Evolutionary conservation across 2,797 vertebrate species (phyloP), one percentile per base, ranked within the genome.

Genomic region (Acanthornis magna): DNA sequence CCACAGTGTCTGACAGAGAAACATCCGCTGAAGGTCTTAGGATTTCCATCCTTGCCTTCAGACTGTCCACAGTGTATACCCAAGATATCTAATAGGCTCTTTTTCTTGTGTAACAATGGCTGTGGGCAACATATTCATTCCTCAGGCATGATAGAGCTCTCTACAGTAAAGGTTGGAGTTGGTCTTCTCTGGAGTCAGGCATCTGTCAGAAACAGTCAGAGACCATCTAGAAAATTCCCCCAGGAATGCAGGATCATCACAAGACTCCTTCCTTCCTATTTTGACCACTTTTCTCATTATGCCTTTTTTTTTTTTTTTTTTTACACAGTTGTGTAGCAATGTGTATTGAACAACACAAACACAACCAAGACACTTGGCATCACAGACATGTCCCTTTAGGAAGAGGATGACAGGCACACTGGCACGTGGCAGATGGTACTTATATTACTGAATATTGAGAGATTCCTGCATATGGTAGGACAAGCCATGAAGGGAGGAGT

Each of bases 11-110:
- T 40, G 76, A 54, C 14, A 6, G 34, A 85, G 61, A 73, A 57
- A 48, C 1, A 9, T 6, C 12, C 11, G 27, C 5, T 43, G 12
- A 5, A 77, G 32, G 9, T 13, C 42, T 36, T 21, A 40, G 0
- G 51, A 21, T 11, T 38, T 38, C 75, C 50, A 9, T 17, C 20
- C 6, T 22, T 75, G 32, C 29, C 42, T 72, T 78, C 29, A 65
- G 58, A 50, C 23, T 25, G 18, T 16, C 62, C 71, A 58, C 23
- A 23, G 29, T 11, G 53, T 14, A 29, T 3, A 2, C 13, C 3
- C 30, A 40, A 38, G 48, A 65, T 10, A 4, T 45, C 32, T 43
- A 34, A 57, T 54, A 71, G 10, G 38, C 40, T 53, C 3, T 74
- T 90, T 77, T 38, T 13, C 16, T 60, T 32, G 32, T 71, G 8